Base-by-base conservation (phyloP, 2,888 invertebrate genomes). In the Amiota mariae region DNA sequence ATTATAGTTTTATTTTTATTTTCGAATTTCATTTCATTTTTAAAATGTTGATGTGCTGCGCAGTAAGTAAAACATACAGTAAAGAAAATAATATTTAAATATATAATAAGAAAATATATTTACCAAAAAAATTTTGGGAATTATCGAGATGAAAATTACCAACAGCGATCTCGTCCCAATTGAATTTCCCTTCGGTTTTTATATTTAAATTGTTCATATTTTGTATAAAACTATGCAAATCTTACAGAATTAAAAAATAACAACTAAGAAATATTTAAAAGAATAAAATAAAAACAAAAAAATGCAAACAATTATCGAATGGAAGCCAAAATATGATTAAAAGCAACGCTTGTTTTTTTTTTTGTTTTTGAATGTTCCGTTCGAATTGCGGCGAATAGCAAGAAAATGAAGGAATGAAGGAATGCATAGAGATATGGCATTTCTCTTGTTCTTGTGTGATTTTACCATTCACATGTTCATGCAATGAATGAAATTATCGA, bases 151-250 rank as follows among this genome's bases (percentile, higher is more conserved):
- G 76, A 54, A 77, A 80, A 72, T 84, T 82, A 6, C 88, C 89
- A 8, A 88, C 85, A 67, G 82, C 83, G 8, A 89, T 81, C 67
- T 87, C 81, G 73, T 88, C 87, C 90, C 89, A 89, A 73, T 89
- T 82, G 47, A 84, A 85, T 10, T 68, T 71, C 1, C 57, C n/a
- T 24, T 9, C n/a, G 13, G 24, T 1, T 10, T 68, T 68, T 12
- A 10, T 12, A 63, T 63, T 63, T 15, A 24, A 13, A 36, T 63
- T 12, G 2, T 11, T 36, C 61, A 20, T 24, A 11, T 36, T 36
- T 36, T 36, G 2, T 36, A 6, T 6, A 36, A 36, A 36, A 59
- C 12, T 59, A 4, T 59, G 4, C 0, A n/a, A 61, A 24, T 9
- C 24, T 61, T 2, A 36, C 0, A 61, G 10, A 10, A 46, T 9